Evolutionary conservation across 2,888 invertebrate genomes (phyloP).

Genomic region (Aphelenchoides bicaudatus): DNA sequence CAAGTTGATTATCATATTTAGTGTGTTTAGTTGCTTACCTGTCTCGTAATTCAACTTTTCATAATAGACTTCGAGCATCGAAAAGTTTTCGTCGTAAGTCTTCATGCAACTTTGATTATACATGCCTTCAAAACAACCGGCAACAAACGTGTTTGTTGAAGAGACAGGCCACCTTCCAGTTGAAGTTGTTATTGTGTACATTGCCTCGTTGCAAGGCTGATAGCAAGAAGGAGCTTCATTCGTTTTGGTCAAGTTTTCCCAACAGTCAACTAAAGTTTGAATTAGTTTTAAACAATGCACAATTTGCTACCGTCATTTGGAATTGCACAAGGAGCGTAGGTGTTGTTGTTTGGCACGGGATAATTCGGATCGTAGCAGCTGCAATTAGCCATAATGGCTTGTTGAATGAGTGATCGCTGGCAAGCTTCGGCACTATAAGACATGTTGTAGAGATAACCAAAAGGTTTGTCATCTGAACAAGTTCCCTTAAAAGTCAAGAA

Average conservation of each 20-base stretch:
- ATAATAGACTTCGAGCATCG: conserved; percentile 31
- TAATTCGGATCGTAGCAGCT: conserved; percentile 30
- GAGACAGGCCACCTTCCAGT: conserved; percentile 29
- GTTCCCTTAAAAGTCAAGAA: conserved; percentile 55
- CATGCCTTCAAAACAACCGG: conserved; percentile 25
- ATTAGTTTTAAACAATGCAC: conserved; percentile 12
- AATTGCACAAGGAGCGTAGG: conserved; percentile 17
- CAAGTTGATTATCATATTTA: no score
- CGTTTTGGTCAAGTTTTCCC: conserved; percentile 21
- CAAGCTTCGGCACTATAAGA: conserved; percentile 32
- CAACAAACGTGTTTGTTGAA: conserved; percentile 11
- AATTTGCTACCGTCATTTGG: no score
- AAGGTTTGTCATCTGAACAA: conserved; percentile 42
- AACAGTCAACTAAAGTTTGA: conserved; percentile 21
- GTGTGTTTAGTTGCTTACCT: no score
- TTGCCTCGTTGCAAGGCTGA: conserved; percentile 32
- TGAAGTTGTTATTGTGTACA: conserved; percentile 27
- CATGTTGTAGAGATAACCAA: conserved; percentile 27
- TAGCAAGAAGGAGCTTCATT: conserved; percentile 17
- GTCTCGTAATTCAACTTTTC: conserved; percentile 33
- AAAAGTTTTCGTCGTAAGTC: conserved; percentile 18
- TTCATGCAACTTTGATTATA: conserved; percentile 21
- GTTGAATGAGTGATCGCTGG: conserved; percentile 28
- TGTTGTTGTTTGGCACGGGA: conserved; percentile 22
- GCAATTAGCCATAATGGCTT: conserved; percentile 21